phyloP scores from a whole-genome alignment of 2,797 vertebrate species.

The Molossus alvarezi region DNA sequence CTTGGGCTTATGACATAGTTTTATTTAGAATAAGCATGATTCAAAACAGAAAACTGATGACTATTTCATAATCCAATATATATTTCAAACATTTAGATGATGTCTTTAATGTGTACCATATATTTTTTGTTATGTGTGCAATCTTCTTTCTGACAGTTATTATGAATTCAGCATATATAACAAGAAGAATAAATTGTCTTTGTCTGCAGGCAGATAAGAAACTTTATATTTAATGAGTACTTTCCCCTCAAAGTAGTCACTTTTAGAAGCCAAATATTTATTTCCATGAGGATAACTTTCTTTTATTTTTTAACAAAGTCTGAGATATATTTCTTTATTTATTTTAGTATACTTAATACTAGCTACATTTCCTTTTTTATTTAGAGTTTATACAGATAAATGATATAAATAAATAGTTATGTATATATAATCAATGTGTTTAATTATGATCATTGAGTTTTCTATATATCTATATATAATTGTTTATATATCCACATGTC shows the following conservation, averaged over 20 bases:
- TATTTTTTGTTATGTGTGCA: background rate
- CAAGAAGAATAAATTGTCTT: background rate
- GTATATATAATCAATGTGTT: background rate
- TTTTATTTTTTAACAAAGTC: background rate
- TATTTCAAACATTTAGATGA: background rate
- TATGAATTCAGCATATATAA: constrained; percentile 19
- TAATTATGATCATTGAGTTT: background rate
- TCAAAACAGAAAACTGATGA: constrained; percentile 5
- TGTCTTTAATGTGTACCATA: background rate
- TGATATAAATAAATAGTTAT: background rate
- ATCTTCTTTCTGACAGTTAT: constrained; percentile 17
- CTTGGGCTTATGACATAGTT: constrained; percentile 33
- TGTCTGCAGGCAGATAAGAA: constrained; percentile 26
- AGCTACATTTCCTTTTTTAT: background rate
- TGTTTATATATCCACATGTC: background rate
- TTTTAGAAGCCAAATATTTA: constrained; percentile 42
- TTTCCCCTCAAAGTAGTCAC: background rate
- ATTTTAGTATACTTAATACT: background rate
- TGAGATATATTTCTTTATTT: background rate
- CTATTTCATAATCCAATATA: background rate
- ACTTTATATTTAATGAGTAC: background rate
- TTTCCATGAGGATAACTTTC: background rate
- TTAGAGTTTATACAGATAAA: background rate
- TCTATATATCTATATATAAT: background rate
- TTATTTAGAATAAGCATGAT: constrained; percentile 18